A percentile compares a stretch with the other conserved stretches of the same genome.
These are phyloP conservation scores for Silvanus unidentatus DNA, from an alignment of 2,888 invertebrate genomes.

Conservation along the genomic window DNA sequence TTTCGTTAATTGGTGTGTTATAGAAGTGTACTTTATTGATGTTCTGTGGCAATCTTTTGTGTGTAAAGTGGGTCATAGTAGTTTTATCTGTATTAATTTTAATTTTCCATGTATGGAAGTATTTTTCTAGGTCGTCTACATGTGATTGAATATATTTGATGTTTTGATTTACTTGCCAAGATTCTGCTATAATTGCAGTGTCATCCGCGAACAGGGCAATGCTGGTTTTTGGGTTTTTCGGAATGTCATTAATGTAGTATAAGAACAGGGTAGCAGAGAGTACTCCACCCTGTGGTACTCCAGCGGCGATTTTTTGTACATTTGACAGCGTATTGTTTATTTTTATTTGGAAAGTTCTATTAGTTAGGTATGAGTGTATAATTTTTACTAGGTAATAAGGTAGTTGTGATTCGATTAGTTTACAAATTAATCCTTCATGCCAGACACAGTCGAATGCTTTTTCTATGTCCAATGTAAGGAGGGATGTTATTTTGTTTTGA, in stretches of 20 bases:
- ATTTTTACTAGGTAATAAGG: neutral
- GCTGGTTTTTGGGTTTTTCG: constrained; percentile 12
- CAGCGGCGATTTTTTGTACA: neutral
- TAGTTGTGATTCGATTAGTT: neutral
- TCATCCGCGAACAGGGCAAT: constrained; percentile 17
- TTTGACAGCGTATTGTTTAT: neutral
- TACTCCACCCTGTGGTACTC: constrained; percentile 8
- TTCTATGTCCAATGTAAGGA: neutral
- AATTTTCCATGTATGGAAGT: constrained; percentile 15
- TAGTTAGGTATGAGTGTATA: neutral
- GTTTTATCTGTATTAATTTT: constrained; percentile 15
- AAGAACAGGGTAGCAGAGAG: no score
- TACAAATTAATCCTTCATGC: neutral
- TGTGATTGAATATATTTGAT: constrained; percentile 12
- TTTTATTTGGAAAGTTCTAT: neutral
- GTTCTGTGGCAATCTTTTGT: no score
- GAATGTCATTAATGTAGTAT: no score
- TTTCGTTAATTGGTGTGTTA: no score
- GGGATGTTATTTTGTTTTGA: neutral
- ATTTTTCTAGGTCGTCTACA: constrained; percentile 6
- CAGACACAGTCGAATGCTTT: neutral
- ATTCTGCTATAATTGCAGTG: no score
- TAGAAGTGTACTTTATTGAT: no score
- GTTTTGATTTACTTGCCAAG: constrained; percentile 7
- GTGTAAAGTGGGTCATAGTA: neutral